Evolutionary conservation across 2,797 vertebrate genomes (phyloP), one percentile per base, ranked within the genome.

Genomic region (Sebastiscus tertius): DNA sequence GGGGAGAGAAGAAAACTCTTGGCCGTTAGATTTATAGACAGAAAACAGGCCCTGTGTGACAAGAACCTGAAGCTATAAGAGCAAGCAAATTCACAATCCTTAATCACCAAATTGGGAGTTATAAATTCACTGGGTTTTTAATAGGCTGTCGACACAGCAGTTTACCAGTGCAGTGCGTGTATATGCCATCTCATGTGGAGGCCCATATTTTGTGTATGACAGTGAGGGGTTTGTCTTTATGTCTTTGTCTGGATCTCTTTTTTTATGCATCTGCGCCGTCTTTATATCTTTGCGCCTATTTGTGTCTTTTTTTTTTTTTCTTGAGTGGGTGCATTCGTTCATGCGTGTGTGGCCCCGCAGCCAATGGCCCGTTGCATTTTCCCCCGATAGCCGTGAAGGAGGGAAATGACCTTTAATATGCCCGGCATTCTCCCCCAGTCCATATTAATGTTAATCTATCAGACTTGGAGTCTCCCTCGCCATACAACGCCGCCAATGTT

Each of bases 21-120:
- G 95, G 94, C 95, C 82, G 93, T 93, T 91, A 96, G 95, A 96
- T 96, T 96, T 96, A 96, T 94, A 88, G 95, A 95, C 85, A 92
- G 90, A 93, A 96, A 96, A 95, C 91, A 95, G 89, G 93, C 85
- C 93, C 89, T 65, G 90, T 92, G 95, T 95, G 94, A 95, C 93
- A 89, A 88, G 92, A 92, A 92, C 82, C 86, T 81, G 91, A 93
- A 88, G 84, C 87, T 88, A 42, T 42, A 88, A 77, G 88, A 88
- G 86, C 89, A 87, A 94, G 79, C 89, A 93, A 91, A 89, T 92
- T 90, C 86, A 77, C 89, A 84, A 85, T 93, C 87, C 87, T 82
- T 93, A 92, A 95, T 95, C 90, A 93, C 80, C 87, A 91, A 74
- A 88, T 80, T 74, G 95, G 94, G 95, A 95, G 89, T 94, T 89